Conservation (phyloP, 2,113 vertebrate species). For the Spea bombifrons region DNA sequence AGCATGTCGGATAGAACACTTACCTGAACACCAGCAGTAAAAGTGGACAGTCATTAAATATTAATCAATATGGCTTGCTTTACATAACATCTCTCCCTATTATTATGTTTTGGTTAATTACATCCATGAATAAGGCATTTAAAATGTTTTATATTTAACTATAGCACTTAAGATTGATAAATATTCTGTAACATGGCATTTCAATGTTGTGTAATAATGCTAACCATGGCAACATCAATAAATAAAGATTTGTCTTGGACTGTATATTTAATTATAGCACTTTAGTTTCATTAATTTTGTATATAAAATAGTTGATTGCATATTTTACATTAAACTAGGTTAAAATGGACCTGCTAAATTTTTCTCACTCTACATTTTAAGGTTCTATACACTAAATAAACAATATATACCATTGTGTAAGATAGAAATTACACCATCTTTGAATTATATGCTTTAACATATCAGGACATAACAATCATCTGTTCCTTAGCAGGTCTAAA, state of each 20-base stretch:
- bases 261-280: conserved; percentile 8
- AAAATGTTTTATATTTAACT: conserved; percentile 29
- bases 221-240: conserved; percentile 8
- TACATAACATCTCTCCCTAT: background rate
- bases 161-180: conserved; percentile 23
- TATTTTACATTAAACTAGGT: background rate
- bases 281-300: conserved; percentile 9
- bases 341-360: background rate
- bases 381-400: too few species aligned
- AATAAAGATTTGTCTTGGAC: conserved; percentile 2
- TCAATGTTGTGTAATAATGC: background rate
- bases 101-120: background rate
- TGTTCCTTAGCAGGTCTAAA: too few species aligned
- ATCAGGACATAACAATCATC: too few species aligned
- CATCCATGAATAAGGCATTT: conserved; percentile 27
- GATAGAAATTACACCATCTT: too few species aligned
- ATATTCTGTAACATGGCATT: conserved; percentile 28
- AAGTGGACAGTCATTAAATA: background rate
- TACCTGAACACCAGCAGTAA: background rate
- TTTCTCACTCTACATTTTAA: too few species aligned
- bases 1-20: background rate
- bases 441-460: too few species aligned
- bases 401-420: too few species aligned
- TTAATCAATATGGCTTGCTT: background rate
- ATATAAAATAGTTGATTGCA: background rate